These are phyloP conservation scores for Hoplostethus atlanticus DNA, from an alignment of 2,797 vertebrate genomes.

Conservation along the genomic window DNA sequence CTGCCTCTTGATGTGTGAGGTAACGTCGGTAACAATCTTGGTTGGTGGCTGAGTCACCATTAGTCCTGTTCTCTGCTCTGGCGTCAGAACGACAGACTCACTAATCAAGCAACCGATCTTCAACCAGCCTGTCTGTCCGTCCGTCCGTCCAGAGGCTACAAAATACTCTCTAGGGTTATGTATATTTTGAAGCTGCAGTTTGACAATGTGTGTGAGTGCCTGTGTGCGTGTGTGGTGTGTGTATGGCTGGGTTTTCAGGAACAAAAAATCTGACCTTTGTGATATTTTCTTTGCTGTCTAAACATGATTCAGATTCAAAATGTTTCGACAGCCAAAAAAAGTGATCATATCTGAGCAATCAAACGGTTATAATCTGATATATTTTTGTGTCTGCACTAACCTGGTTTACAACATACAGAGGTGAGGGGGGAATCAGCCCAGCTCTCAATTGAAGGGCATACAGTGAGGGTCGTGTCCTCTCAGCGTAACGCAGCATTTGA, in stretches of 20 bases:
- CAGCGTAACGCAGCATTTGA: conserved; percentile 26
- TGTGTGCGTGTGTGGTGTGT: not conserved
- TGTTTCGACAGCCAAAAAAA: not conserved
- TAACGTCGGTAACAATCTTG: conserved; percentile 17
- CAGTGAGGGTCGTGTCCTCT: conserved; percentile 26
- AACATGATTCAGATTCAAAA: not conserved
- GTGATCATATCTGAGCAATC: not conserved
- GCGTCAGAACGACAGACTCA: conserved; percentile 62
- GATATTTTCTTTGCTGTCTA: too few relatives aligned
- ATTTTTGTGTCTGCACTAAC: conserved; percentile 20
- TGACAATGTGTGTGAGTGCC: not conserved
- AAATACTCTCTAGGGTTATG: too few relatives aligned
- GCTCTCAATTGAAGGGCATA: conserved; percentile 31
- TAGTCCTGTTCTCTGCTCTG: conserved; percentile 31
- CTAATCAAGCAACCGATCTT: conserved; percentile 52
- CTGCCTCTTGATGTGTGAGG: conserved; percentile 32
- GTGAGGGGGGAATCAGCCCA: conserved; percentile 28
- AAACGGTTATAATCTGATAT: not conserved
- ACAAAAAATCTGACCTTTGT: too few relatives aligned
- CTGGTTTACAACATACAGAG: not conserved
- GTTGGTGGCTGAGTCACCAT: conserved; percentile 59
- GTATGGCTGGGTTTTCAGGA: not conserved
- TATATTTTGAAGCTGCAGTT: too few relatives aligned
- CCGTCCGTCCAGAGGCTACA: too few relatives aligned
- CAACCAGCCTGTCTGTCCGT: not conserved